phyloP scores from a whole-genome alignment of 2,888 invertebrate species.

The Deladenus siricidicola region DNA sequence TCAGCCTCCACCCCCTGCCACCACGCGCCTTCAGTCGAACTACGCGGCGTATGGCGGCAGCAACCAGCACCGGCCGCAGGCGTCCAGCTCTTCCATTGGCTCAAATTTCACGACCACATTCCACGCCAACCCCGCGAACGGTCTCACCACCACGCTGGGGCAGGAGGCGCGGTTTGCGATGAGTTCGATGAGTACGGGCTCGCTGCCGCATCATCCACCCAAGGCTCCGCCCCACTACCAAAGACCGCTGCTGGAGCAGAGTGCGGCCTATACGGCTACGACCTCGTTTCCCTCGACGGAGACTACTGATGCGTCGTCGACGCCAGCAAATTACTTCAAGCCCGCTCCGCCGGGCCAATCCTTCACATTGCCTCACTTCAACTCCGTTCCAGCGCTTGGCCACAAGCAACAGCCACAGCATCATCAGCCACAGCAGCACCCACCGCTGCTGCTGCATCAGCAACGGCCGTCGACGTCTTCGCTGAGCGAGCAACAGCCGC shows the following conservation, averaged over 20 bases:
- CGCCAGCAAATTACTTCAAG: too few relatives aligned
- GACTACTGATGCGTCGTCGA: too few relatives aligned
- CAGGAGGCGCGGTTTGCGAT: neutral
- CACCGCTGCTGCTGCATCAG: too few relatives aligned
- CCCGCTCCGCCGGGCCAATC: too few relatives aligned
- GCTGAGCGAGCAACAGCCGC: neutral
- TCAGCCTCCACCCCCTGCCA: slow-evolving; percentile 3
- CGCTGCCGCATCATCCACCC: too few relatives aligned
- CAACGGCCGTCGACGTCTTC: too few relatives aligned
- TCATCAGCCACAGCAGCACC: too few relatives aligned
- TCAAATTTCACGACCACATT: neutral
- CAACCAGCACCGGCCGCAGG: neutral
- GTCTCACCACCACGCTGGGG: neutral
- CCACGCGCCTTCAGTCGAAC: neutral
- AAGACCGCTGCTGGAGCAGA: too few relatives aligned
- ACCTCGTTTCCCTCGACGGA: too few relatives aligned
- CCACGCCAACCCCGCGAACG: neutral
- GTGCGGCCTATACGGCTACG: too few relatives aligned
- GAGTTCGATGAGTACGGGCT: too few relatives aligned
- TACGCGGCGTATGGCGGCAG: neutral
- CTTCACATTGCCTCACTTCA: slow-evolving; percentile 2
- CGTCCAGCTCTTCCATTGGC: neutral
- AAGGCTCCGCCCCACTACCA: too few relatives aligned
- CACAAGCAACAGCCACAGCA: neutral
- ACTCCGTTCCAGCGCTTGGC: neutral